Conservation (phyloP, 2,113 vertebrate species). For the Maylandia zebra region DNA sequence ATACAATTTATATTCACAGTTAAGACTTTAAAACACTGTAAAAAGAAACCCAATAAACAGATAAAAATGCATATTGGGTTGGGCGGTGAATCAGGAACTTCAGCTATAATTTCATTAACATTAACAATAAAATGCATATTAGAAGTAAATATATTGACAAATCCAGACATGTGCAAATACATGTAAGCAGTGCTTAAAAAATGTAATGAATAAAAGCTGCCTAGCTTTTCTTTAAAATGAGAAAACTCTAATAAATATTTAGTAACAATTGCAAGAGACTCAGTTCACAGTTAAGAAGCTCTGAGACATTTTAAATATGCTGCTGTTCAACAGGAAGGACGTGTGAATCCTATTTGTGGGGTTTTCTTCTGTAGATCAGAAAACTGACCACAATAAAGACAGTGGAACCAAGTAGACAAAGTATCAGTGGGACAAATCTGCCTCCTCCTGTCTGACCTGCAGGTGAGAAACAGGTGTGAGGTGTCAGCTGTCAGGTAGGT, state of each 20-base stretch:
- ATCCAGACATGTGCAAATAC: background rate
- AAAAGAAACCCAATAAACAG: background rate
- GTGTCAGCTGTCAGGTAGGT: background rate
- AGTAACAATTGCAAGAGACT: background rate
- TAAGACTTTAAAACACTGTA: background rate
- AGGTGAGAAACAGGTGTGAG: background rate
- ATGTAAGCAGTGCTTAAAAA: background rate
- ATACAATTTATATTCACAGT: background rate
- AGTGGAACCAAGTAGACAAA: background rate
- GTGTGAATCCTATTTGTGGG: rapidly evolving
- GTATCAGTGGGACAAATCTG: background rate
- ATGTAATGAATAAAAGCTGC: background rate
- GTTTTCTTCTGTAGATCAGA: background rate
- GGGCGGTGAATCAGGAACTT: background rate
- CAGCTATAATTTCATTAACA: rapidly evolving
- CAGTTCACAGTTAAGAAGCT: background rate
- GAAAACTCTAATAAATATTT: background rate
- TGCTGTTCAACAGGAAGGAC: background rate
- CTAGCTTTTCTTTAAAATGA: background rate
- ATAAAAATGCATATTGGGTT: rapidly evolving
- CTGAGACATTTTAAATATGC: background rate
- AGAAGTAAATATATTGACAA: background rate
- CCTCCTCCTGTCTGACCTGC: background rate
- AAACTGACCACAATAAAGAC: background rate
- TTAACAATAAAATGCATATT: background rate